These are phyloP conservation scores for Trichogramma evanescens DNA, from an alignment of 2,888 invertebrate species.

Conservation along the genomic window DNA sequence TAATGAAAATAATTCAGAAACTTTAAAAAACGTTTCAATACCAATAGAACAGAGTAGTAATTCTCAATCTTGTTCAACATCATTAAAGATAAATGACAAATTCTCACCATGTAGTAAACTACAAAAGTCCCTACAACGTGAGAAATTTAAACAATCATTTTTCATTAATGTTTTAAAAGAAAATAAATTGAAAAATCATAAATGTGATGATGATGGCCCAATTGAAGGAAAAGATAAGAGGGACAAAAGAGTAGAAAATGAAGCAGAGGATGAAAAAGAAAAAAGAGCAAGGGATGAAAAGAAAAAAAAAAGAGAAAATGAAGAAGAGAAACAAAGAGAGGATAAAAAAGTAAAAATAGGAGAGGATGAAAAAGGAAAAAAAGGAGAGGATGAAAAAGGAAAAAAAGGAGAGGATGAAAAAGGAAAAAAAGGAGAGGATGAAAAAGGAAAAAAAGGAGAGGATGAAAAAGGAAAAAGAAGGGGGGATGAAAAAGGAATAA, in stretches of 20 bases:
- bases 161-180: conserved; percentile 39
- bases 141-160: conserved; percentile 39
- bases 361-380: background rate
- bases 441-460: no score
- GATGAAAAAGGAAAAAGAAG: no score
- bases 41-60: background rate
- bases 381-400: background rate
- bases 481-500: no score
- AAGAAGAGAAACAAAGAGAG: background rate
- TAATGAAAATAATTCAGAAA: background rate
- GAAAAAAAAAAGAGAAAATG: background rate
- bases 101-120: conserved; percentile 19
- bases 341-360: background rate
- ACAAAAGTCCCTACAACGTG: conserved; percentile 21
- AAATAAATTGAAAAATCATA: conserved; percentile 11
- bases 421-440: background rate
- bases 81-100: background rate
- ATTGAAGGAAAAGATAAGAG: background rate
- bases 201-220: background rate
- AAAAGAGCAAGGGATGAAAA: background rate
- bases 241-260: background rate
- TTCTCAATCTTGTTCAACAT: no score
- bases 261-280: background rate
- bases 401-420: background rate
- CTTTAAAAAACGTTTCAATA: background rate